Evolutionary conservation across 2,113 vertebrate species (phyloP), one percentile per base, ranked within the genome.

Genomic region (Propithecus coquereli): DNA sequence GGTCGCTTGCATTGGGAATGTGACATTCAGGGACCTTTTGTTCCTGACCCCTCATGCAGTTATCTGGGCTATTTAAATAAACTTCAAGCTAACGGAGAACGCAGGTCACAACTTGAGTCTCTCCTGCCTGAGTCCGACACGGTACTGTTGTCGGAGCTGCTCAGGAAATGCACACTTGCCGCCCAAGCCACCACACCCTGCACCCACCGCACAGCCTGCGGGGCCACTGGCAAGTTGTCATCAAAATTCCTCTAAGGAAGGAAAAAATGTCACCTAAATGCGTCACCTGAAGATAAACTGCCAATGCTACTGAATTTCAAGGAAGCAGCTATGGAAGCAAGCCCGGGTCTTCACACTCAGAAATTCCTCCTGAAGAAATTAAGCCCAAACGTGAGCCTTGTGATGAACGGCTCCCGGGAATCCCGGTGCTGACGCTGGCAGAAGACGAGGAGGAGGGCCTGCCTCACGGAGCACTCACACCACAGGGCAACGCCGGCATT

Each of bases 1-100:
- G 32, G 45, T 8, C 11, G 2, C 50, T 23, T n/a, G 32, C 34
- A 20, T 34, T 23, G 47, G 0, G 32, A 20, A 22, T 8, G 1
- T 5, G 34, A 52, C 16, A n/a, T 3, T 22, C 32, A 5, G 20
- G 47, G 3, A 9, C 16, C 47, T 77, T 12, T 70, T 40, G 10
- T 30, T 50, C 47, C 74, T 34, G 32, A 50, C 32, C 20, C 52
- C 47, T 34, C 10, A 1, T 3, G n/a, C 0, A 40, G 27, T 52
- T n/a, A 22, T 11, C n/a, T 34, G 22, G 32, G 47, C 50, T 22
- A 10, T 32, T 11, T 11, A 34, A 50, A 22, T 22, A 50, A 52
- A 34, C 17, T 3, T 8, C 5, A 3, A 52, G 76, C 18, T 34
- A 50, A 52, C 1, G n/a, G 50, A 25, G 50, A 52, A 32, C 76